Evolutionary conservation across 2,888 invertebrate species (phyloP).

Genomic region (Oasisia sp.): DNA sequence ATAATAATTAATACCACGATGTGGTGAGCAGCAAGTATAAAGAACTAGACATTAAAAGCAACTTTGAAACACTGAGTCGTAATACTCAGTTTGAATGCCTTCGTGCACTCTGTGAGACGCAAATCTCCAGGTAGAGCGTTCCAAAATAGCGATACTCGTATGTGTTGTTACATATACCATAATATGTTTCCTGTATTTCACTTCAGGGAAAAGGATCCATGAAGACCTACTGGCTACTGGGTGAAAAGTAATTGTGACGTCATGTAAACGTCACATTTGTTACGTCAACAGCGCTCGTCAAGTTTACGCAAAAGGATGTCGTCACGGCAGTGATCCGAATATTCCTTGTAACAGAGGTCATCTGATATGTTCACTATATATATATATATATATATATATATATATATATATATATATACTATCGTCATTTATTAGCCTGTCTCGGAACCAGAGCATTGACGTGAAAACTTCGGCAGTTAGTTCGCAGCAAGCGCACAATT

Average conservation of each 20-base stretch:
- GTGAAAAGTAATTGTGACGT: not conserved
- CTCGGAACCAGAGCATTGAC: not conserved
- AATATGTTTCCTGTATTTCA: not conserved
- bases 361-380: not conserved
- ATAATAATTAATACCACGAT: too few species aligned
- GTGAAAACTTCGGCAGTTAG: not conserved
- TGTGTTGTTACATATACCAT: not conserved
- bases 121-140: too few species aligned
- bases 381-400: too few species aligned
- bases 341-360: not conserved
- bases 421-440: not conserved
- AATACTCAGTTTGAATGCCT: too few species aligned
- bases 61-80: too few species aligned
- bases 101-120: too few species aligned
- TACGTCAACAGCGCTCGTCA: not conserved
- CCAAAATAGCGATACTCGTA: too few species aligned
- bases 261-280: not conserved
- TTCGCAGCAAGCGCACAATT: too few species aligned
- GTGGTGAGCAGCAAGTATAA: too few species aligned
- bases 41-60: too few species aligned
- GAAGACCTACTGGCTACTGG: constrained; percentile 1
- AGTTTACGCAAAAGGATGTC: not conserved
- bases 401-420: not conserved
- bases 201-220: not conserved
- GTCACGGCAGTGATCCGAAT: not conserved